phyloP scores from a whole-genome alignment of 2,888 invertebrate species.

The Perdita meconis region DNA sequence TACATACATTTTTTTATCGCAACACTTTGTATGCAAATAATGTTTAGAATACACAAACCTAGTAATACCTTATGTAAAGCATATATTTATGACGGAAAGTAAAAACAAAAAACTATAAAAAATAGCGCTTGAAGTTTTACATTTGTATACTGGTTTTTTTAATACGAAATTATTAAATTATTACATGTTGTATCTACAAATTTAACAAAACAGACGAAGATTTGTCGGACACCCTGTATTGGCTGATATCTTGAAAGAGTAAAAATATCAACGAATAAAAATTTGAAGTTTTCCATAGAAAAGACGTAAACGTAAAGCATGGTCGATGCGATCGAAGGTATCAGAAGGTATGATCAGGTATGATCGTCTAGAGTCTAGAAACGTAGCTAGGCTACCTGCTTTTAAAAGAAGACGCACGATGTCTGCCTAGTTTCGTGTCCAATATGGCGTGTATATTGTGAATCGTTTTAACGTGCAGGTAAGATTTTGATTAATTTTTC shows the following conservation, averaged over 20 bases:
- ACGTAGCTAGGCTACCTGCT: conserved; percentile 38
- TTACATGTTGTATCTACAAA: too few relatives aligned
- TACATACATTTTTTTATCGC: too few relatives aligned
- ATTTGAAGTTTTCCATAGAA: conserved; percentile 14
- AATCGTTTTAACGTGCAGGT: conserved; percentile 76
- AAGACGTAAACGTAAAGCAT: conserved; percentile 25
- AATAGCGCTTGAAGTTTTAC: too few relatives aligned
- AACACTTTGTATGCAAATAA: too few relatives aligned
- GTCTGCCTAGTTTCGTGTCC: conserved; percentile 72
- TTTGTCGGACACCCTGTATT: not conserved
- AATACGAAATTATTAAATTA: too few relatives aligned
- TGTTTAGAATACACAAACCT: too few relatives aligned
- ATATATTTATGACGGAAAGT: too few relatives aligned
- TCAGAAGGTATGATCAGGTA: conserved; percentile 32
- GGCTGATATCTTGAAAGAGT: not conserved
- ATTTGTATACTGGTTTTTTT: too few relatives aligned
- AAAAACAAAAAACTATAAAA: too few relatives aligned
- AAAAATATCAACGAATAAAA: conserved; percentile 14
- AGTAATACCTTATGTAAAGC: too few relatives aligned
- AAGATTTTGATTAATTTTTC: conserved; percentile 64
- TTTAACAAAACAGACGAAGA: too few relatives aligned
- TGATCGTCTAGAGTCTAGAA: too few relatives aligned
- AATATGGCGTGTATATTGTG: conserved; percentile 79
- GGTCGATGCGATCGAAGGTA: conserved; percentile 48
- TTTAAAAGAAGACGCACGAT: conserved; percentile 54